Evolutionary conservation across 1,140 invertebrate genomes (phyloP).

Genomic region (Brachionus plicatilis): DNA sequence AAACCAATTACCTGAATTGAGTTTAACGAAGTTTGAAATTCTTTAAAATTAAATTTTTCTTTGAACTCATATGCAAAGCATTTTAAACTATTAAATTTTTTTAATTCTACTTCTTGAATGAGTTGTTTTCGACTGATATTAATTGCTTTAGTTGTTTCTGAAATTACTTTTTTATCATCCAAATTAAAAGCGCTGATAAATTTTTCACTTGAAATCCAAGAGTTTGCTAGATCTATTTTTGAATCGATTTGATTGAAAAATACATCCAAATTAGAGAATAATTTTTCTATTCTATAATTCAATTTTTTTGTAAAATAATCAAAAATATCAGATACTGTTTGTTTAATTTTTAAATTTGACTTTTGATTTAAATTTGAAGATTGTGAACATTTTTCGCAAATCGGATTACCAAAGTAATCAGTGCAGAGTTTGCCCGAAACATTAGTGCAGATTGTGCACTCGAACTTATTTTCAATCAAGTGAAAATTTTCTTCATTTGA

Average conservation of each 20-base stretch:
- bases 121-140: neutral
- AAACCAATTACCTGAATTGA: neutral
- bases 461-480: neutral
- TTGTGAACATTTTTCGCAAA: neutral
- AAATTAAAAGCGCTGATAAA: neutral
- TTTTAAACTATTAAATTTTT: neutral
- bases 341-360: neutral
- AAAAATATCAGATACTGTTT: neutral
- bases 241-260: neutral
- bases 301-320: neutral
- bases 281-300: neutral
- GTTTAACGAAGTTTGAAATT: neutral
- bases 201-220: neutral
- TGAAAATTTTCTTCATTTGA: neutral
- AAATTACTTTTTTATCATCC: neutral
- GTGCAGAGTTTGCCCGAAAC: neutral
- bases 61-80: neutral
- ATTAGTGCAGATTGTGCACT: neutral
- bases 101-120: neutral
- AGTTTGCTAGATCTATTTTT: neutral
- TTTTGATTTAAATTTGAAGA: neutral
- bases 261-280: neutral
- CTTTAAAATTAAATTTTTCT: neutral
- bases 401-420: neutral
- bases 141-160: neutral